phyloP scores from a whole-genome alignment of 2,888 invertebrate species.

The Esperia sulphurella region DNA sequence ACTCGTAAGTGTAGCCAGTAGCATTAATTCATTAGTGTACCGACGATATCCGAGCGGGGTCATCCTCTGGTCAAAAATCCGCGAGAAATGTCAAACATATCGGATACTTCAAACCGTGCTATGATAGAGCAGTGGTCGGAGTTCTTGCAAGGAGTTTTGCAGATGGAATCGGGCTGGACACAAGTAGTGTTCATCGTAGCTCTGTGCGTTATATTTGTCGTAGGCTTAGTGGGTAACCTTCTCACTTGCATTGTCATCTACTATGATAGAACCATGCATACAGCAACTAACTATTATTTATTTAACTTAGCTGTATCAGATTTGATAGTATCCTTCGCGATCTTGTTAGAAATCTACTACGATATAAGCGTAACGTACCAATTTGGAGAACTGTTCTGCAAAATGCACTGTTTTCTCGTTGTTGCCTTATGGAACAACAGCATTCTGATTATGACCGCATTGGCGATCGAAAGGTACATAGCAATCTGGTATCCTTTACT shows the following conservation, averaged over 20 bases:
- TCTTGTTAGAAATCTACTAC: conserved; percentile 40
- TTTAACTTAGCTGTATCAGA: conserved; percentile 63
- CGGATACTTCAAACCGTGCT: conserved; percentile 69
- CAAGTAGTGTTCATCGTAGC: conserved; percentile 20
- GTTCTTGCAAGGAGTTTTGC: conserved; percentile 26
- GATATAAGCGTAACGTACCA: conserved; percentile 22
- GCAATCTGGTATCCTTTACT: conserved; percentile 48
- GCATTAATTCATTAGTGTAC: background rate
- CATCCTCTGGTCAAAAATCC: background rate
- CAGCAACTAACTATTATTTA: conserved; percentile 60
- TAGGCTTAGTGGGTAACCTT: conserved; percentile 50
- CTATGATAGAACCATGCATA: conserved; percentile 57
- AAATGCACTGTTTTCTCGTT: conserved; percentile 42
- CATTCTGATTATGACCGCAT: conserved; percentile 46
- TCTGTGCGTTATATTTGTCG: conserved; percentile 33
- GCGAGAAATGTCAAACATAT: conserved; percentile 16
- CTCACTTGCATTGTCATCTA: conserved; percentile 63
- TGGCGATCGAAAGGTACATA: conserved; percentile 50
- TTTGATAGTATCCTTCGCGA: conserved; percentile 47
- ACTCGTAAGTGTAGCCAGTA: background rate
- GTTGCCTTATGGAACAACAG: conserved; percentile 47
- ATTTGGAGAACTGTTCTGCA: conserved; percentile 36
- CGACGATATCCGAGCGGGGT: background rate
- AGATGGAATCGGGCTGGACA: conserved; percentile 25
- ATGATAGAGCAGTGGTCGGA: conserved; percentile 27